These are phyloP conservation scores for Lophius piscatorius DNA, from an alignment of 2,113 vertebrate species.

Conservation along the genomic window DNA sequence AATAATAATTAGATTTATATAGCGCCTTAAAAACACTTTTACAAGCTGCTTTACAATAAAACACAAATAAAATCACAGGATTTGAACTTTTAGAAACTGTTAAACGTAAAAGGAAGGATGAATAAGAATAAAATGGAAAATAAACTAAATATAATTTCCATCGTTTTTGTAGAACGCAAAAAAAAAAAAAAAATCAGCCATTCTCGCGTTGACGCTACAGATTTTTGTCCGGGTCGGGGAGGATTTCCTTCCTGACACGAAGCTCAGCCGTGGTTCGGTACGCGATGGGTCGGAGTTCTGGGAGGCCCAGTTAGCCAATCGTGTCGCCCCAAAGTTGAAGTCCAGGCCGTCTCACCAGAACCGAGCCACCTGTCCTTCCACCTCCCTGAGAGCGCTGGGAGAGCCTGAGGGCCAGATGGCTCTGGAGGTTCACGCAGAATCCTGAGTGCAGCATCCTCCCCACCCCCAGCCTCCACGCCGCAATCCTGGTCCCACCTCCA, in stretches of 20 bases:
- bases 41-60: too few species aligned
- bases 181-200: too few species aligned
- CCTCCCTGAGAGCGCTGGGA: conserved; percentile 60
- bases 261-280: conserved; percentile 31
- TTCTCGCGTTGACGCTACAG: too few species aligned
- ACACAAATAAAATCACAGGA: too few species aligned
- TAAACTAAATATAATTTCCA: too few species aligned
- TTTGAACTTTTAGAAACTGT: too few species aligned
- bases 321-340: conserved; percentile 13
- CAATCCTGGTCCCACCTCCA: conserved; percentile 62
- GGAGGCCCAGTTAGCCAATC: conserved; percentile 31
- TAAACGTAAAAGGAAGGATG: too few species aligned
- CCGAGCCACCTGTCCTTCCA: conserved; percentile 77
- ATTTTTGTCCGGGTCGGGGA: conserved; percentile 10
- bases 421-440: conserved; percentile 66
- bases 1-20: too few species aligned
- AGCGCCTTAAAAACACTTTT: too few species aligned
- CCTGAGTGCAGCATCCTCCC: conserved; percentile 59
- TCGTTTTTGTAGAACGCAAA: too few species aligned
- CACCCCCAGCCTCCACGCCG: conserved; percentile 55
- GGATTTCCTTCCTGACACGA: conserved; percentile 29
- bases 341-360: conserved; percentile 56
- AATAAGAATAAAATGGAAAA: too few species aligned
- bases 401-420: conserved; percentile 77
- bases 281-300: conserved; percentile 15